These are phyloP conservation scores for Catocala nupta DNA, from an alignment of 2,888 invertebrate species.

Conservation along the genomic window DNA sequence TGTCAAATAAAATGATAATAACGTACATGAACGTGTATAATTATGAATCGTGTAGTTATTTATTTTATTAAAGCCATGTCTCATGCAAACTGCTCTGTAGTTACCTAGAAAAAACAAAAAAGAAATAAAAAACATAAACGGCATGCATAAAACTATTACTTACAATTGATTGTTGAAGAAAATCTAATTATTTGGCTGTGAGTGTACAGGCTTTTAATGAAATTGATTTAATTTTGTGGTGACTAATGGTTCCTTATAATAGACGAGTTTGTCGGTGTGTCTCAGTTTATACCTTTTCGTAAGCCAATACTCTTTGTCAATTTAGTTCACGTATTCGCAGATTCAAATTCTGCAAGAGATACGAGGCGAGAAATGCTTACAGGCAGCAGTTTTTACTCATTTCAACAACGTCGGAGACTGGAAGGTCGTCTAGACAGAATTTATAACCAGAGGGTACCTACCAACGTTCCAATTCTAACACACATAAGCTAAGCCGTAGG, in stretches of 20 bases:
- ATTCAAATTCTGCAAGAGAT: constrained; percentile 32
- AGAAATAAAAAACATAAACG: constrained; percentile 55
- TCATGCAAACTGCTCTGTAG: constrained; percentile 78
- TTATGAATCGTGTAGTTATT: constrained; percentile 73
- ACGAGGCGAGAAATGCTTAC: constrained; percentile 32
- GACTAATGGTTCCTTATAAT: constrained; percentile 18
- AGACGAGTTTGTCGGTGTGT: constrained; percentile 9
- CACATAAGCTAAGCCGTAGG: constrained; percentile 81
- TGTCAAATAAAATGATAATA: constrained; percentile 37
- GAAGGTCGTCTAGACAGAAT: constrained; percentile 61
- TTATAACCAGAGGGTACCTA: constrained; percentile 58
- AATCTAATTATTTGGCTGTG: constrained; percentile 30
- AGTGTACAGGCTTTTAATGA: constrained; percentile 40
- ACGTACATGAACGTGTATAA: constrained; percentile 82
- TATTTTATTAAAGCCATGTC: constrained; percentile 78
- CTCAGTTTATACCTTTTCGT: constrained; percentile 11
- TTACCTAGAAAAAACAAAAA: constrained; percentile 77
- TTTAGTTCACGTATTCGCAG: constrained; percentile 29
- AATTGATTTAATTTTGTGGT: constrained; percentile 19
- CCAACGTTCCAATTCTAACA: constrained; percentile 63
- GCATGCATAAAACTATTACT: constrained; percentile 63
- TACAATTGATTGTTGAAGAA: constrained; percentile 31
- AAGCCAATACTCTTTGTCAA: constrained; percentile 27
- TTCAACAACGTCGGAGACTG: constrained; percentile 59
- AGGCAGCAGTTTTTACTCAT: constrained; percentile 32